Evolutionary conservation across 2,888 invertebrate species (phyloP).

Genomic region (Melanostoma mellinum): DNA sequence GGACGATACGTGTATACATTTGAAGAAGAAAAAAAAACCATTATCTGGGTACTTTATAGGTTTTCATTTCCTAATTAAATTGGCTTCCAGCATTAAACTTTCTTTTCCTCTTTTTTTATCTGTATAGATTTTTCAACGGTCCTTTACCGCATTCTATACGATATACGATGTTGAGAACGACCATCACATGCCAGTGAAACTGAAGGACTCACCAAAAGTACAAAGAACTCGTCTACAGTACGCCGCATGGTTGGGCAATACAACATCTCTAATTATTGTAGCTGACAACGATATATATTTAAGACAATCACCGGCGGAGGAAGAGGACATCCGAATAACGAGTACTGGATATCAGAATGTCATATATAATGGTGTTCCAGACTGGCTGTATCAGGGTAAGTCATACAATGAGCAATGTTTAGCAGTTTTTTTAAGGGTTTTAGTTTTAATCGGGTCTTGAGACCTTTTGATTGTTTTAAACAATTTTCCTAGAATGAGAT

Average conservation of each 20-base stretch:
- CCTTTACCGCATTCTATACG: conserved; percentile 94
- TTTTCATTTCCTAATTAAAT: conserved; percentile 41
- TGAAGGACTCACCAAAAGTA: conserved; percentile 88
- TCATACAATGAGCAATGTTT: too few species aligned
- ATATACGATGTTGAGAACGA: conserved; percentile 95
- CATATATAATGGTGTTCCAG: conserved; percentile 95
- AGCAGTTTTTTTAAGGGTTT: too few species aligned
- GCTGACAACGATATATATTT: conserved; percentile 95
- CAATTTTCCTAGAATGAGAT: too few species aligned
- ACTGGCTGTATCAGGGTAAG: conserved; percentile 97
- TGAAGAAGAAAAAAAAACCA: background rate
- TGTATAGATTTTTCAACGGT: conserved; percentile 91
- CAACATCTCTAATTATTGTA: conserved; percentile 90
- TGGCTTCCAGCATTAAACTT: background rate
- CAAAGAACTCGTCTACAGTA: conserved; percentile 90
- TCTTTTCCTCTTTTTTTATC: conserved; percentile 22
- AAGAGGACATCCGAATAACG: conserved; percentile 88
- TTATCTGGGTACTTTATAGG: background rate
- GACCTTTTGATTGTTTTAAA: background rate
- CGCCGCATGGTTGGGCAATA: conserved; percentile 91
- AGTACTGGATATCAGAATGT: conserved; percentile 89
- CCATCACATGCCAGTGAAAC: conserved; percentile 92
- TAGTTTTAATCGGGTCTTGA: too few species aligned
- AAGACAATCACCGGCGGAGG: conserved; percentile 87
- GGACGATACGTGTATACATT: background rate